Conservation (phyloP, 2,888 invertebrate species). For the Danaus chrysippus region DNA sequence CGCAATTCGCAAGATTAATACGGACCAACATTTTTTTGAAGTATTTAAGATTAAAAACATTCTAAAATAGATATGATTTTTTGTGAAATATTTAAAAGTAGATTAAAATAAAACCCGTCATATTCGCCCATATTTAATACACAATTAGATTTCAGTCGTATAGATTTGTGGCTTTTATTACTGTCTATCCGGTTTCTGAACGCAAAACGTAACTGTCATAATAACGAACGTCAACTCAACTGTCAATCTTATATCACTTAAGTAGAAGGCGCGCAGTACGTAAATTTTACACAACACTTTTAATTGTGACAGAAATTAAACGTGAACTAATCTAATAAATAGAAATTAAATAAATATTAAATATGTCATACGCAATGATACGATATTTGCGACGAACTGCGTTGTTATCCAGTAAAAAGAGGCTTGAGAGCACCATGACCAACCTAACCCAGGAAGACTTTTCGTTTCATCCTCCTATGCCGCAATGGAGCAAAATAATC, state of each 20-base stretch:
- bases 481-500: conserved; percentile 69
- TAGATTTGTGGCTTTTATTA: too few relatives aligned
- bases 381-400: conserved; percentile 63
- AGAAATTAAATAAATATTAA: conserved; percentile 32
- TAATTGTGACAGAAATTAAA: conserved; percentile 32
- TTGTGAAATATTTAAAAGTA: too few relatives aligned
- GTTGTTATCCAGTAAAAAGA: conserved; percentile 55
- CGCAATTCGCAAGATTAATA: too few relatives aligned
- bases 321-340: conserved; percentile 39
- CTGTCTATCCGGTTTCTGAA: conserved; percentile 40
- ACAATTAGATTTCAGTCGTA: too few relatives aligned
- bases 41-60: too few relatives aligned
- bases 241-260: conserved; percentile 25
- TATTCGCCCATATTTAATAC: too few relatives aligned
- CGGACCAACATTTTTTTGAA: too few relatives aligned
- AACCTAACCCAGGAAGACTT: conserved; percentile 68
- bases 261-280: conserved; percentile 24
- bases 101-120: too few relatives aligned
- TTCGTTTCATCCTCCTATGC: conserved; percentile 64
- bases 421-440: conserved; percentile 63
- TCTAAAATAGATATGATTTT: too few relatives aligned
- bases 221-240: conserved; percentile 28
- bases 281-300: conserved; percentile 20
- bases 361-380: conserved; percentile 64
- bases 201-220: conserved; percentile 34